Evolutionary conservation across 1,140 invertebrate genomes (phyloP).

Genomic region (Listronotus bonariensis): DNA sequence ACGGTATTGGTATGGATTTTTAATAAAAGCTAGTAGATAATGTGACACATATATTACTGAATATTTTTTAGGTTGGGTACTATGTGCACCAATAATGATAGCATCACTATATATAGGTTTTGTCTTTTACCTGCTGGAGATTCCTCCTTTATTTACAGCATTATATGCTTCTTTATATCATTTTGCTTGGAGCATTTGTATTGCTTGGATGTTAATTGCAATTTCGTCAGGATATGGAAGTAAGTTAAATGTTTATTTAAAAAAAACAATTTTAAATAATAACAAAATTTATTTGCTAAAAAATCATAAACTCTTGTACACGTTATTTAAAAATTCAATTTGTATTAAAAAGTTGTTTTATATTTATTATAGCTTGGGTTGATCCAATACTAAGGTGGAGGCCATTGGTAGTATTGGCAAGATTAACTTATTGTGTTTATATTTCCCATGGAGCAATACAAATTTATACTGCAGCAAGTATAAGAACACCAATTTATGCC

Average conservation of each 20-base stretch:
- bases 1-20: too few relatives aligned
- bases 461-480: constrained; percentile 63
- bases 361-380: constrained; percentile 59
- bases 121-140: constrained; percentile 65
- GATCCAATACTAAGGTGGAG: constrained; percentile 68
- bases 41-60: too few relatives aligned
- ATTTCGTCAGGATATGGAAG: constrained; percentile 44
- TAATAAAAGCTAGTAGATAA: too few relatives aligned
- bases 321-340: background rate
- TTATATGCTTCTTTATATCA: constrained; percentile 69
- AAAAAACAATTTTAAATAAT: too few relatives aligned
- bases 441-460: constrained; percentile 72
- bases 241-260: too few relatives aligned
- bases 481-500: constrained; percentile 58
- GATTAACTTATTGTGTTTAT: constrained; percentile 74
- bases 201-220: constrained; percentile 71
- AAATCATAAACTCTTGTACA: background rate
- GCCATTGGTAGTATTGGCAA: constrained; percentile 66
- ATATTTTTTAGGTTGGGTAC: constrained; percentile 47
- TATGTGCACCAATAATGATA: constrained; percentile 49
- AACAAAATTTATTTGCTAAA: too few relatives aligned
- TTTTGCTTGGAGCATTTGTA: constrained; percentile 68
- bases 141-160: constrained; percentile 63
- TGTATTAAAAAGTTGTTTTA: background rate
- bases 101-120: constrained; percentile 62